phyloP scores from a whole-genome alignment of 2,113 vertebrate genomes.

The Bufo gargarizans region DNA sequence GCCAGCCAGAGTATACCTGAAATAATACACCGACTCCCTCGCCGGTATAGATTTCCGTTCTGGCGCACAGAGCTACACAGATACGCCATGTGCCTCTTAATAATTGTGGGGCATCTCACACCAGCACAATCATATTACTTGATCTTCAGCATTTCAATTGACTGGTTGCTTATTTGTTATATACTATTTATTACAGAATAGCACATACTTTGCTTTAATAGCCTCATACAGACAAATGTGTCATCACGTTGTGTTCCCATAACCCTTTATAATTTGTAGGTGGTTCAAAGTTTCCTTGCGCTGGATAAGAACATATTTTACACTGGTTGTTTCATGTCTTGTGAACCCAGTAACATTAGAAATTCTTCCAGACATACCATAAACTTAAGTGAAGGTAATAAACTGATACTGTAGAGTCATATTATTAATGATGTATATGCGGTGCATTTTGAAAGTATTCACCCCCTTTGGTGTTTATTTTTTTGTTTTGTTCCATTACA shows the following conservation, averaged over 20 bases:
- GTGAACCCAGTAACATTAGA: conserved; percentile 19
- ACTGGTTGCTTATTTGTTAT: background rate
- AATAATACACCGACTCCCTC: too few relatives aligned
- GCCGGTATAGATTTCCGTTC: too few relatives aligned
- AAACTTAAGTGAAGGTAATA: conserved; percentile 24
- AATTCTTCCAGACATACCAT: conserved; percentile 34
- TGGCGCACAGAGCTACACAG: too few relatives aligned
- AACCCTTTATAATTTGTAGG: background rate
- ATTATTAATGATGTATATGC: background rate
- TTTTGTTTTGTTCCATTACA: too few relatives aligned
- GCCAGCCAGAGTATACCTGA: too few relatives aligned
- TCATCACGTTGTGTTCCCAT: background rate
- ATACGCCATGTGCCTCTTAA: too few relatives aligned
- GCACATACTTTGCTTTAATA: background rate
- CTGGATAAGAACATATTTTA: background rate
- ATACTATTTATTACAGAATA: background rate
- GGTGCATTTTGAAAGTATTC: too few relatives aligned
- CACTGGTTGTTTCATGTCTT: background rate
- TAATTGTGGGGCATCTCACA: too few relatives aligned
- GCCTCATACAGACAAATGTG: background rate
- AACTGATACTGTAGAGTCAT: conserved; percentile 9
- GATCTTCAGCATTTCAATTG: background rate
- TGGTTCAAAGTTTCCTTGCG: background rate
- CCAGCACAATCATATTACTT: too few relatives aligned
- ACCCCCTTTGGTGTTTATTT: too few relatives aligned